These are phyloP conservation scores for Apoda limacodes DNA, from an alignment of 2,888 invertebrate species.

Conservation along the genomic window DNA sequence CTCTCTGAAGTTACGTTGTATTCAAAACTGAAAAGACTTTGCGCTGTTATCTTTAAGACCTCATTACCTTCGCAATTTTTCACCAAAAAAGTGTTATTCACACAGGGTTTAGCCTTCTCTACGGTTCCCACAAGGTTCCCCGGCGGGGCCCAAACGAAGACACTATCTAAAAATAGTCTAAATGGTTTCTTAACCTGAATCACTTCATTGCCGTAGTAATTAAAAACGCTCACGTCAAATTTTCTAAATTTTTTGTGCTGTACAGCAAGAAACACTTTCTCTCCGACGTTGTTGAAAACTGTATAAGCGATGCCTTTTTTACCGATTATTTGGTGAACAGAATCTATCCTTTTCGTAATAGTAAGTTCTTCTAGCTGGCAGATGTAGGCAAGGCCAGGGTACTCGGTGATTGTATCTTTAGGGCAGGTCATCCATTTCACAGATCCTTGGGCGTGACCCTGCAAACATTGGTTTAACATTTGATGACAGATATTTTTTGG, in stretches of 20 bases:
- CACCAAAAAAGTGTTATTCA: constrained; percentile 26
- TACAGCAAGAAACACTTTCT: constrained; percentile 42
- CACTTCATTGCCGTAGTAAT: constrained; percentile 44
- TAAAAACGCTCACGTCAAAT: constrained; percentile 35
- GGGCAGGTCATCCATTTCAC: constrained; percentile 47
- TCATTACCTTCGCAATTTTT: constrained; percentile 24
- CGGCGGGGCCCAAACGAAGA: constrained; percentile 36
- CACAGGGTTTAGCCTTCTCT: constrained; percentile 16
- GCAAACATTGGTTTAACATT: too few relatives aligned
- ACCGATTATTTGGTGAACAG: constrained; percentile 33
- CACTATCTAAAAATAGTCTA: constrained; percentile 24
- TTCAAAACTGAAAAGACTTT: constrained; percentile 15
- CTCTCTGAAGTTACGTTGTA: constrained; percentile 24
- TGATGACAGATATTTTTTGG: too few relatives aligned
- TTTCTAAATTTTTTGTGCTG: constrained; percentile 22
- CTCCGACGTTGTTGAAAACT: constrained; percentile 35
- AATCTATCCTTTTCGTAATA: constrained; percentile 29
- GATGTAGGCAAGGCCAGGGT: constrained; percentile 39
- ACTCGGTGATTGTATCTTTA: constrained; percentile 18
- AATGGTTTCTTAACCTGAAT: constrained; percentile 30
- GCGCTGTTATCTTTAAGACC: constrained; percentile 26
- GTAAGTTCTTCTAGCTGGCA: constrained; percentile 31
- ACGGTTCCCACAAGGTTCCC: constrained; percentile 38
- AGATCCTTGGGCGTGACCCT: too few relatives aligned
- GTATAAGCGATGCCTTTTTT: constrained; percentile 29